Evolutionary conservation across 2,888 invertebrate species (phyloP), one percentile per base, ranked within the genome.

Genomic region (Hirtodrosophila cameraria): DNA sequence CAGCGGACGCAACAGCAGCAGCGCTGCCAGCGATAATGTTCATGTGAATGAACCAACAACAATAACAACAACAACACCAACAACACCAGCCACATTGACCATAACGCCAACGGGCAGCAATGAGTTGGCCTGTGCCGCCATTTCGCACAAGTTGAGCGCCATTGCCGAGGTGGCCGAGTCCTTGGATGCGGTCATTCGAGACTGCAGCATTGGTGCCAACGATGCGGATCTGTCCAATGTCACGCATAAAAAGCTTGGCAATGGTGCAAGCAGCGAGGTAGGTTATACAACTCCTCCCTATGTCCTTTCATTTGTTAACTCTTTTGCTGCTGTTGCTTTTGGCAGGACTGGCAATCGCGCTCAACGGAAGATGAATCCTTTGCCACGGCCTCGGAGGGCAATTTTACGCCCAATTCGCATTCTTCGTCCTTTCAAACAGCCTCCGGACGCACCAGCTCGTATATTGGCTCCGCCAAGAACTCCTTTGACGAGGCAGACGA

Each of bases 381-480:
- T 88, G 92, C 93, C 25, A 94, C 94, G 2, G 94, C 94, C 9
- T 94, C 94, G 0, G 94, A 94, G 78, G 93, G 93, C 77, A 94
- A 94, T 36, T 90, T 88, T 25, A 92, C 93, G 3, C 94, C 94
- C 20, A 94, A 93, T 59, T 94, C 94, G 4, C 91, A 94, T 53
- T 94, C 94, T 20, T 94, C 94, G 13, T 94, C 94, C 1, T 94
- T 94, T 89, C 94, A 94, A 80, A 94, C 94, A 0, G 94, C 94
- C 8, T 94, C 94, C 1, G 93, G 93, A 70, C 94, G 94, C 59
- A 92, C 92, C 52, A 92, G 93, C 15, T 93, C 93, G 88, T 93
- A 93, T 91, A 92, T 93, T 13, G 89, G 89, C 54, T 90, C 91
- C 62, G 93, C 92, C 18, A 92, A 92, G 72, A 91, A 91, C 61